Base-by-base conservation (phyloP, 1,140 invertebrate genomes). In the Melipona quadrifasciata region DNA sequence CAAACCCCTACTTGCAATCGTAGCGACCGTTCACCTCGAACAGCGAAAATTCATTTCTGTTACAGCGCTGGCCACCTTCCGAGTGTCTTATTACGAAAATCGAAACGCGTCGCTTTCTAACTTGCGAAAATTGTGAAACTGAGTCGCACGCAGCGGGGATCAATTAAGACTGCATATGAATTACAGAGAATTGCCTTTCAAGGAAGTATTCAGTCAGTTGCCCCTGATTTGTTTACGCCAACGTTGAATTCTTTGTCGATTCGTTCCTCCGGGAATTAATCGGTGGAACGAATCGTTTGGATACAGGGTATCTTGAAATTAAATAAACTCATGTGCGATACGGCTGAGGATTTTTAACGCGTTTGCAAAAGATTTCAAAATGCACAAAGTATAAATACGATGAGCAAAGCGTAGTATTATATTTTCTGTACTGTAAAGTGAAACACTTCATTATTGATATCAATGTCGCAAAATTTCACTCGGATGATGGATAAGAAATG, bases 101-200 rank as follows among this genome's bases (percentile, higher is more conserved):
- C 21, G 12, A 47, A 67, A 71, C 68, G 67, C 67, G 24, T 71
- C 68, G 12, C 34, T 71, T 71, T 71, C 14, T n/a, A 71, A n/a
- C 39, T 47, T 47, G 39, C 4, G 65, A 39, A 71, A 71, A 47
- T 47, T 71, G 47, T 47, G 39, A 47, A 24, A 47, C 24, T 8
- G 24, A 31, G 4, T 16, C n/a, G 12, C 47, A 16, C 47, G 2
- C 1, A 6, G 27, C 39, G 39, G 14, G 24, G 21, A 53, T 34
- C 31, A 34, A 70, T 27, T 68, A n/a, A 80, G 57, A 31, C 31
- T 55, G 21, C 16, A 17, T 1, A 6, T 47, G 8, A 47, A 5
- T 8, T 31, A 34, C 21, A 34, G 39, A 47, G 39, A 47, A 47
- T 4, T 53, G 19, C 4, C 10, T 68, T 1, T 17, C 14, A 31